phyloP scores from a whole-genome alignment of 2,797 vertebrate genomes.

The Gymnocypris eckloni region DNA sequence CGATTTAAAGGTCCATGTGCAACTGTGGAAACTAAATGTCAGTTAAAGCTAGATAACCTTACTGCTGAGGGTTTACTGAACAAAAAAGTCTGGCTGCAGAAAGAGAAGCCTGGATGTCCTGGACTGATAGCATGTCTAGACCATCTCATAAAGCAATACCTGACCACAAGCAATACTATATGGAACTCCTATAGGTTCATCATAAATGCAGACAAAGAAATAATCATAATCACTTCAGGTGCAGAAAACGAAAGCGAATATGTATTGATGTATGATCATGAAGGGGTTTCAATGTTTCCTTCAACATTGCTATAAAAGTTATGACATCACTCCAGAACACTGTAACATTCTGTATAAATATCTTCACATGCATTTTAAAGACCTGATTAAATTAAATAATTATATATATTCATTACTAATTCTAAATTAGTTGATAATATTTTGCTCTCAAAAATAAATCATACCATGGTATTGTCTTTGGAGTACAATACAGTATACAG shows the following conservation, averaged over 20 bases:
- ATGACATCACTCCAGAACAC: neutral
- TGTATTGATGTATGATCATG: neutral
- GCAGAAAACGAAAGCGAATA: rapidly evolving
- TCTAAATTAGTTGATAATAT: neutral
- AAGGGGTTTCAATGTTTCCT: conserved; percentile 30
- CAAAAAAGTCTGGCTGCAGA: conserved; percentile 27
- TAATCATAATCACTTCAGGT: neutral
- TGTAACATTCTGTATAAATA: neutral
- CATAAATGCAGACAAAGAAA: conserved; percentile 30
- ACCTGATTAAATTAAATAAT: neutral
- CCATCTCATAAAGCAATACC: conserved; percentile 30
- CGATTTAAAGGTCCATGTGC: rapidly evolving
- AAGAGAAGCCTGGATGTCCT: neutral
- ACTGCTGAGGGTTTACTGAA: conserved; percentile 9
- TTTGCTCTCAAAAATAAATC: neutral
- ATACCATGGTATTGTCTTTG: neutral
- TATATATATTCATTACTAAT: neutral
- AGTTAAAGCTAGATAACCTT: neutral
- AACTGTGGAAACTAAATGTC: conserved; percentile 32
- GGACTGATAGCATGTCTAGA: conserved; percentile 25
- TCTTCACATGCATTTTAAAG: neutral
- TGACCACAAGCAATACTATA: neutral
- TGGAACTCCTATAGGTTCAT: neutral
- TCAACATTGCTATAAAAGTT: neutral
- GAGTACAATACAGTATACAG: neutral